A percentile compares a stretch with the other conserved stretches of the same genome.
These are phyloP conservation scores for Phainopepla nitens DNA, from an alignment of 2,113 vertebrate species.

Conservation along the genomic window DNA sequence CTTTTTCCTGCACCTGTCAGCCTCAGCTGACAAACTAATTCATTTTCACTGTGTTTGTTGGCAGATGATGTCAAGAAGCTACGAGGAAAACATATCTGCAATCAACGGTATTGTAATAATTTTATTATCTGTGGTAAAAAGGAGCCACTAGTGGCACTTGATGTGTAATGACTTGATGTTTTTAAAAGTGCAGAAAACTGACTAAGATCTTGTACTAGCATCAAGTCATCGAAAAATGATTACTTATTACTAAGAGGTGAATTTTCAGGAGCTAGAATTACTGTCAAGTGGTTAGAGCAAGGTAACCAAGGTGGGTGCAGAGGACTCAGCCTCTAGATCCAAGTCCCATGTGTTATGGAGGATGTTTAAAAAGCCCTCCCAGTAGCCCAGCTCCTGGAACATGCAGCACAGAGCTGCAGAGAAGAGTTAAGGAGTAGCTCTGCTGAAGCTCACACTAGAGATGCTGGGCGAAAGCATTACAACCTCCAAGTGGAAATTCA, in stretches of 20 bases:
- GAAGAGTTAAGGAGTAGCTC: not conserved
- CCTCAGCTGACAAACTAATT: constrained; percentile 28
- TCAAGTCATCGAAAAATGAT: not conserved
- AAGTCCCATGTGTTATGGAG: not conserved
- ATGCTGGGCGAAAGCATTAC: fast-evolving
- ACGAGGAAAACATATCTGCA: constrained; percentile 76
- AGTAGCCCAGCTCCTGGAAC: not conserved
- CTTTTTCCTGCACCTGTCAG: not conserved
- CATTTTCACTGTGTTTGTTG: constrained; percentile 41
- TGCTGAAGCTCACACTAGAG: not conserved
- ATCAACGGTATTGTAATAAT: constrained; percentile 75
- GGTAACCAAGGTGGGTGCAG: not conserved
- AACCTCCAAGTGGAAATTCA: not conserved
- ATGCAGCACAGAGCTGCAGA: not conserved
- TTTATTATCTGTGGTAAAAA: not conserved
- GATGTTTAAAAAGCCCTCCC: not conserved
- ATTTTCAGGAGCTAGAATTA: not conserved
- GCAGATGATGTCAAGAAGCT: constrained; percentile 84
- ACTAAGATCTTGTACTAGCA: not conserved
- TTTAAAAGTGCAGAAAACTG: not conserved
- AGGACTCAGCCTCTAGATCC: not conserved
- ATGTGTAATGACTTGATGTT: not conserved
- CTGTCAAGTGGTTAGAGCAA: not conserved
- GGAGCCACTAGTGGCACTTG: not conserved
- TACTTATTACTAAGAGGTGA: not conserved